Evolutionary conservation across 2,888 invertebrate species (phyloP).

Genomic region (Atethmia centrago): DNA sequence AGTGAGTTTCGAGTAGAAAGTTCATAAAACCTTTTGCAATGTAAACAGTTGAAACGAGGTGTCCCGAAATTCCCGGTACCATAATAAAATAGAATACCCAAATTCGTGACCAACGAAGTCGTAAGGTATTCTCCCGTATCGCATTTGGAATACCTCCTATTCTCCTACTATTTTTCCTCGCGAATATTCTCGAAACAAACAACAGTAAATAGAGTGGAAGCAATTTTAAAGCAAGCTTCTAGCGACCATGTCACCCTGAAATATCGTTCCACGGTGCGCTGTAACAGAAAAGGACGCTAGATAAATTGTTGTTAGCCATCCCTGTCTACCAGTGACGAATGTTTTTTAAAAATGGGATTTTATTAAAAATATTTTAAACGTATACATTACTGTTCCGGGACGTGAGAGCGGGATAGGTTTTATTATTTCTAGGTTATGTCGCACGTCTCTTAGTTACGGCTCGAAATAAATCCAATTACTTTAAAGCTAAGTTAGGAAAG

Average conservation of each 20-base stretch:
- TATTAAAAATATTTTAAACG: slow-evolving; percentile 65
- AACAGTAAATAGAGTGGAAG: slow-evolving; percentile 54
- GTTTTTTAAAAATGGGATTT: slow-evolving; percentile 58
- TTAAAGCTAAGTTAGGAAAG: slow-evolving; percentile 21
- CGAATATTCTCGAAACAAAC: slow-evolving; percentile 50
- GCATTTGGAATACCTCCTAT: slow-evolving; percentile 17
- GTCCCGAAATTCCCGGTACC: slow-evolving; percentile 16
- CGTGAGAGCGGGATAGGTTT: slow-evolving; percentile 33
- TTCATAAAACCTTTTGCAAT: slow-evolving; percentile 23
- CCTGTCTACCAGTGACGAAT: slow-evolving; percentile 54
- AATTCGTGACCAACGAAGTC: slow-evolving; percentile 20
- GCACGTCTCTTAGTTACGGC: slow-evolving; percentile 17
- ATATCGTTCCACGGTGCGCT: slow-evolving; percentile 68
- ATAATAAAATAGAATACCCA: slow-evolving; percentile 34
- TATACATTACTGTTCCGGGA: slow-evolving; percentile 34
- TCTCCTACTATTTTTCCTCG: slow-evolving; percentile 27
- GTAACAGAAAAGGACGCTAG: slow-evolving; percentile 75
- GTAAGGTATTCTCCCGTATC: slow-evolving; percentile 22
- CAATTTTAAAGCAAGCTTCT: slow-evolving; percentile 64
- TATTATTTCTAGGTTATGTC: slow-evolving; percentile 39
- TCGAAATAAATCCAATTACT: slow-evolving; percentile 55
- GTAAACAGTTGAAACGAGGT: slow-evolving; percentile 1
- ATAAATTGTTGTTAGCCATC: slow-evolving; percentile 72
- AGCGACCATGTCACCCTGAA: slow-evolving; percentile 66
- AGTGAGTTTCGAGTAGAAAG: slow-evolving; percentile 9